Base-by-base conservation (phyloP, 2,888 invertebrate species). In the Rhagium mordax region DNA sequence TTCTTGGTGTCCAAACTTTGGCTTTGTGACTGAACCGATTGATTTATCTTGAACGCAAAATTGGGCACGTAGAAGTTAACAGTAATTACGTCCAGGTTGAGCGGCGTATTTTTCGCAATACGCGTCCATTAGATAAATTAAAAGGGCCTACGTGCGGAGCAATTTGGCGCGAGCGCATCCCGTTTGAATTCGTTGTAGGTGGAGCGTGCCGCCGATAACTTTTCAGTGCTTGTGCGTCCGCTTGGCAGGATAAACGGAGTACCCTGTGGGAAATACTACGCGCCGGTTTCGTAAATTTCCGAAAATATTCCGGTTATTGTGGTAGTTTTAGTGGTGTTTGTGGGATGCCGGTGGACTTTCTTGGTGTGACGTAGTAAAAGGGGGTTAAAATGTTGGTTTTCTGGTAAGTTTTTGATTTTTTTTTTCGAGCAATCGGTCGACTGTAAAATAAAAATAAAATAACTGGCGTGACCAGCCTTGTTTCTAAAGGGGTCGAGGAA, bases 161-260 rank as follows among this genome's bases (percentile, higher is more conserved):
- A 10, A 18, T 18, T 47, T 64, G 49, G 64, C 64, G 64, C 64
- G 49, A 64, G 64, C 64, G 64, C 64, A 51, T 64, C 64, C 49
- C 18, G 10, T 51, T 51, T 51, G 10, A 64, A 64, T 51, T 49
- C 16, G 24, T 51, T 16, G 18, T 64, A 49, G 49, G 64, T 51
- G 49, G 64, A 27, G 27, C 49, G 48, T 29, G 18, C 18, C 24
- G 49, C 64, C n/a, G 16, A 47, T 13, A 61, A 51, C 15, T 64
- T 64, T 64, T 64, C 64, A 64, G 64, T 64, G 64, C 49, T 64
- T 15, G 51, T 16, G 64, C 64, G 64, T 64, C 64, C 16, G 48
- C 51, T 64, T 48, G 27, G 16, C 64, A 64, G 64, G 64, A 64
- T 51, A 64, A 64, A 64, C 64, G 49, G 41, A 51, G 51, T 21